A percentile compares a stretch with the other conserved stretches of the same genome.
Conservation (phyloP, 1,140 invertebrate species). For the Cotesia glomerata region DNA sequence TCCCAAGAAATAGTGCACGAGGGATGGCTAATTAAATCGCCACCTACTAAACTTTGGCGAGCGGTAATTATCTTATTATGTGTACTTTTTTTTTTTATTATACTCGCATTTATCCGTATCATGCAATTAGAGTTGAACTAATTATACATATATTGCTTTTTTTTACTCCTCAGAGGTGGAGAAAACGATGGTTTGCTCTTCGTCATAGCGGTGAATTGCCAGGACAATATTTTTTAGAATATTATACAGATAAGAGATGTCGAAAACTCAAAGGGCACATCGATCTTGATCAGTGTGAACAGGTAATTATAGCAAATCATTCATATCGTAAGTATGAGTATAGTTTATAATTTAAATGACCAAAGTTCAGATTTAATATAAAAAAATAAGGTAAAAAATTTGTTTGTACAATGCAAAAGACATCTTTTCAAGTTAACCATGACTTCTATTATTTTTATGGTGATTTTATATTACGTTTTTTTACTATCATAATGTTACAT, state of each 20-base stretch:
- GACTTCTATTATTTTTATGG: no score
- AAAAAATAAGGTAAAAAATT: no score
- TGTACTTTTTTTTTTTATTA: slow-evolving; percentile 11
- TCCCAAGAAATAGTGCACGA: slow-evolving; percentile 75
- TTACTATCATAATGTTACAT: background rate
- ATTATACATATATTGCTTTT: background rate
- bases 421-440: no score
- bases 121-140: slow-evolving; percentile 33
- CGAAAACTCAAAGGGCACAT: slow-evolving; percentile 89
- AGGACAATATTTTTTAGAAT: slow-evolving; percentile 91
- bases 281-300: slow-evolving; percentile 93
- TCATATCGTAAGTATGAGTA: background rate
- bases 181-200: slow-evolving; percentile 90
- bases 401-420: no score
- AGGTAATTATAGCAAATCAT: slow-evolving; percentile 66
- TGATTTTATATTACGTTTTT: background rate
- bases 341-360: slow-evolving; percentile 19
- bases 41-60: slow-evolving; percentile 87
- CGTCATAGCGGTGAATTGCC: slow-evolving; percentile 88
- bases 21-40: slow-evolving; percentile 92
- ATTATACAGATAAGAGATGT: slow-evolving; percentile 87
- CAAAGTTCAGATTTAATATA: background rate
- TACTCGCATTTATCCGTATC: slow-evolving; percentile 15
- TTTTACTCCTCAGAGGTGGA: slow-evolving; percentile 79
- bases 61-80: slow-evolving; percentile 73